A percentile compares a stretch with the other conserved stretches of the same genome.
Conservation (phyloP, 2,113 vertebrate genomes). For the Motacilla alba region DNA sequence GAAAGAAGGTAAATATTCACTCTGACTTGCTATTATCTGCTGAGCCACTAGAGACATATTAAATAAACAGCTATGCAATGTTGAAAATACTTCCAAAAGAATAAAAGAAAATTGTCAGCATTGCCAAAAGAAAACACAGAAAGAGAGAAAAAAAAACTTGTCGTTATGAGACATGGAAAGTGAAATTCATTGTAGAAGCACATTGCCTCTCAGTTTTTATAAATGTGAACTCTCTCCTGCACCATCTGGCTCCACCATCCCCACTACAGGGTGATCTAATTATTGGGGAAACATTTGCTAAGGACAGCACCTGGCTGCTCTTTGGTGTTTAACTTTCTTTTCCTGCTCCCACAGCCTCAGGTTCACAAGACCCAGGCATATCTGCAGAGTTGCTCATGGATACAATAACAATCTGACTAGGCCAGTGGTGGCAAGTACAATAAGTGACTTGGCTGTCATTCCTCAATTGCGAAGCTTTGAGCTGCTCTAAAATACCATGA, state of each 20-base stretch:
- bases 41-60: slow-evolving; percentile 51
- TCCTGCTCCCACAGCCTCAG: not conserved
- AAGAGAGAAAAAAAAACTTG: not conserved
- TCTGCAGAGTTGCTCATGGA: not conserved
- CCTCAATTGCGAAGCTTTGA: not conserved
- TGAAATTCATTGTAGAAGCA: not conserved
- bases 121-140: slow-evolving; percentile 45
- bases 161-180: not conserved
- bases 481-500: not conserved
- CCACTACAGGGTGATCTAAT: not conserved
- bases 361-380: not conserved
- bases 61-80: slow-evolving; percentile 68
- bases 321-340: slow-evolving; percentile 22
- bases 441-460: not conserved
- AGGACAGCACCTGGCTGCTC: slow-evolving; percentile 17
- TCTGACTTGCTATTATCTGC: slow-evolving; percentile 57
- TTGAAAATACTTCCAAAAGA: slow-evolving; percentile 58
- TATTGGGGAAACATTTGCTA: slow-evolving; percentile 41
- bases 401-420: not conserved
- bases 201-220: not conserved
- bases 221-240: not conserved
- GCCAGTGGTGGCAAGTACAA: not conserved
- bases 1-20: slow-evolving; percentile 59
- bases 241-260: not conserved
- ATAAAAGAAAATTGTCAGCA: slow-evolving; percentile 42